Evolutionary conservation across 1,140 invertebrate species (phyloP), one percentile per base, ranked within the genome.

Genomic region (Cecropterus lyciades): DNA sequence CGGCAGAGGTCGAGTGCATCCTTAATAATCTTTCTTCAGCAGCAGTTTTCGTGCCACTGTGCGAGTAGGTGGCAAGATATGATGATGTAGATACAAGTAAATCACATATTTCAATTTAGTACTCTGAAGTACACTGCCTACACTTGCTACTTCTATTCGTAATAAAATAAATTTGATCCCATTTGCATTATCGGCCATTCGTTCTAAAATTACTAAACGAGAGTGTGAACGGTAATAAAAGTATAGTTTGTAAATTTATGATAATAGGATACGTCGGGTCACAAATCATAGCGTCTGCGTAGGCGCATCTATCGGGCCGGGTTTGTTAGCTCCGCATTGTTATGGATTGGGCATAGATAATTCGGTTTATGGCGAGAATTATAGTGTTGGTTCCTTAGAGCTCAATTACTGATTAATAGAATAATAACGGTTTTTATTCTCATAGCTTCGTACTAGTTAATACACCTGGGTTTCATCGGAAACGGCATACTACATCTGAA

Each of bases 261-360:
- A 60, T 68, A 68, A 62, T 62, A 62, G 59, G 59, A 51, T 42
- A 40, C 16, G 27, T 14, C 16, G 53, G 60, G 55, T 59, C 46
- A 67, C 56, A 67, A 67, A 67, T 67, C 65, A 67, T 62, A 51
- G 57, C n/a, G n/a, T 5, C 16, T 5, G 59, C 59, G 59, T 62
- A 51, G 59, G 59, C 59, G 59, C 59, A 62, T 62, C 59, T 62
- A 62, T 62, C 59, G 59, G 10, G 13, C 43, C 30, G 16, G n/a
- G 45, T 67, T 59, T 67, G 53, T 48, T 67, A 56, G 53, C 33
- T 48, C 27, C 62, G 45, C 42, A 60, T 72, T 69, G 71, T 69
- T 69, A 65, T 69, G 67, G 51, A 73, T 67, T 73, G 71, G 64
- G 53, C 48, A 67, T 64, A 69, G 63, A 67, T 67, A 71, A 71